These are phyloP conservation scores for Atethmia centrago DNA, from an alignment of 2,888 invertebrate species.

Conservation along the genomic window DNA sequence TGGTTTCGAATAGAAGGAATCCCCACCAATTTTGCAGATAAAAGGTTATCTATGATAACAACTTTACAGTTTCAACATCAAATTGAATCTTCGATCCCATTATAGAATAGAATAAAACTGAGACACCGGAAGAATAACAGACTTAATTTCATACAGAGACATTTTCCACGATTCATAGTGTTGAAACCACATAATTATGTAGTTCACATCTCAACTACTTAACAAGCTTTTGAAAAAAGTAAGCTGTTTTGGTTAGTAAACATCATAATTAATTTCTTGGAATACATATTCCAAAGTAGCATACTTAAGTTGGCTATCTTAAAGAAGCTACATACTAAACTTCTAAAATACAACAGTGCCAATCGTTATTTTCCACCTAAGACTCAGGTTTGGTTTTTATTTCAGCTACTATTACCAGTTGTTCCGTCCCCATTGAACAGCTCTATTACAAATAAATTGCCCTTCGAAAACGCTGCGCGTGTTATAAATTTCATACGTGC, in stretches of 20 bases:
- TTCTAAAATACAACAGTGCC: conserved; percentile 1
- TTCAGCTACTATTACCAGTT: conserved; percentile 66
- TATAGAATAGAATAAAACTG: background rate
- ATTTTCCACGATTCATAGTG: background rate
- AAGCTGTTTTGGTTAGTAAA: background rate
- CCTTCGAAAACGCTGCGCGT: conserved; percentile 86
- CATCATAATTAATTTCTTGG: background rate
- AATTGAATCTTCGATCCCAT: background rate
- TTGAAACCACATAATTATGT: background rate
- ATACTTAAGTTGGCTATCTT: background rate
- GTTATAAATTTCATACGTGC: conserved; percentile 91
- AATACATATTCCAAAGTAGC: background rate
- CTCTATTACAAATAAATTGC: conserved; percentile 90
- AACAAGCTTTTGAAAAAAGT: background rate
- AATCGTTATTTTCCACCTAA: conserved; percentile 13
- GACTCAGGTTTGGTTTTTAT: conserved; percentile 42
- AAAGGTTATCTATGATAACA: background rate
- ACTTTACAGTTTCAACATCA: background rate
- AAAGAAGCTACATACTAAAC: background rate
- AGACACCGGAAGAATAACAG: background rate
- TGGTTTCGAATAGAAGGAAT: background rate
- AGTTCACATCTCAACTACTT: background rate
- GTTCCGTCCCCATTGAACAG: conserved; percentile 76
- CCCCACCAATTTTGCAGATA: no score
- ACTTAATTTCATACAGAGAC: background rate